Conservation (phyloP, 35 echinoderm and acorn worm genomes). For the Lytechinus pictus region DNA sequence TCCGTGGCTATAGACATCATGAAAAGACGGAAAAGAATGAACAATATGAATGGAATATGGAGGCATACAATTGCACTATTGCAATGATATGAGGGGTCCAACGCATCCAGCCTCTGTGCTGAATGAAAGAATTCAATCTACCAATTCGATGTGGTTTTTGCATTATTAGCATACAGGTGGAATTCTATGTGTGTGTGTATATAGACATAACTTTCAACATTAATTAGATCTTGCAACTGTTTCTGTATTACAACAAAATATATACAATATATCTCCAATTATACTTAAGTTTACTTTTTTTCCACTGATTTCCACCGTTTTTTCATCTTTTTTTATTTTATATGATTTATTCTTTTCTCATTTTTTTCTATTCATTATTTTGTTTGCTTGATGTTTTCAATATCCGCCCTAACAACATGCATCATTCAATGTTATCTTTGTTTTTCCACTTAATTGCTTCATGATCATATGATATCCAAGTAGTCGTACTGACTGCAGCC, state of each 20-base stretch:
- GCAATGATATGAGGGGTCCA: neutral
- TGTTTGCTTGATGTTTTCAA: neutral
- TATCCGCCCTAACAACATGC: neutral
- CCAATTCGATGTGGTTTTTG: neutral
- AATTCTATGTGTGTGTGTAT: neutral
- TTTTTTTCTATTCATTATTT: neutral
- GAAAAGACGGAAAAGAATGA: neutral
- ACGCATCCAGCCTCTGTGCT: neutral
- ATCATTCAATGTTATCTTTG: neutral
- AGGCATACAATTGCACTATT: neutral
- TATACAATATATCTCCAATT: neutral
- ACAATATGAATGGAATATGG: neutral
- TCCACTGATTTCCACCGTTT: neutral
- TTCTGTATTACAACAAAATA: neutral
- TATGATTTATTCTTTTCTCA: too few relatives aligned
- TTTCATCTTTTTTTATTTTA: neutral
- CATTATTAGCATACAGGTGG: slow-evolving; percentile 2
- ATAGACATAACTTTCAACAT: neutral
- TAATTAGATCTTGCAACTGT: neutral
- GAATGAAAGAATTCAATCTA: neutral
- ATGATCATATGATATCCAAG: neutral
- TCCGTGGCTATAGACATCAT: neutral
- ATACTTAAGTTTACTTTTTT: neutral
- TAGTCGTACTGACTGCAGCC: neutral
- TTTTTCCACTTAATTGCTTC: neutral